Base-by-base conservation (phyloP, 1,140 invertebrate species). In the Drosophila burlai region DNA sequence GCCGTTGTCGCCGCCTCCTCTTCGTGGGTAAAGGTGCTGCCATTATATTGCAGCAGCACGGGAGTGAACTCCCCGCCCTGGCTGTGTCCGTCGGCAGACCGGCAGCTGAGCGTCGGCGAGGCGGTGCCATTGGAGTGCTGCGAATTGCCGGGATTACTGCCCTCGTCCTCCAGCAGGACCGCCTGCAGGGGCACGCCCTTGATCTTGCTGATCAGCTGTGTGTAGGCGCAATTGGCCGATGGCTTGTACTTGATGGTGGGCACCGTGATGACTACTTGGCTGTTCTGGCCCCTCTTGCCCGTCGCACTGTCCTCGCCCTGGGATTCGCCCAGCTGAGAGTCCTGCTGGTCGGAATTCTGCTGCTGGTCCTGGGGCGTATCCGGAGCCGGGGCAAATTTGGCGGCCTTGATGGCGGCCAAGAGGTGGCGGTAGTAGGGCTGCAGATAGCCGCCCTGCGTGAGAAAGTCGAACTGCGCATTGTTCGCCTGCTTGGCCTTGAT, bases 401-500 rank as follows among this genome's bases (percentile, higher is more conserved):
- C 97, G 77, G 94, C 94, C 92, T 98, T 98, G 55, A 99, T 97
- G 8, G 96, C 95, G 13, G 94, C 94, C 21, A 98, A 94, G 1
- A 99, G 92, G 91, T 96, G 96, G 77, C 96, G 96, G 93, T 99
- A 99, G 94, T 99, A 99, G 2, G 96, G 95, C 94, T 99, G 96
- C 18, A 99, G 93, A 1, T 94, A 89, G 66, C 97, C 95, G 76
- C 97, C 97, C 92, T 97, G 97, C 45, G 97, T 96, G 21, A 99
- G 94, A 93, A 99, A 99, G 55, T 96, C 94, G 94, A 99, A 99
- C 93, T 98, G 97, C 3, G 96, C 94, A 94, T 99, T 99, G 79
- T 96, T 96, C 0, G 97, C 95, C 93, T 99, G 99, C 93, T 99
- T 99, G 10, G 98, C 97, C 94, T 99, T 99, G 62, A 99, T 96